Evolutionary conservation across 2,888 invertebrate species (phyloP), one percentile per base, ranked within the genome.

Genomic region (Sericinus montela): DNA sequence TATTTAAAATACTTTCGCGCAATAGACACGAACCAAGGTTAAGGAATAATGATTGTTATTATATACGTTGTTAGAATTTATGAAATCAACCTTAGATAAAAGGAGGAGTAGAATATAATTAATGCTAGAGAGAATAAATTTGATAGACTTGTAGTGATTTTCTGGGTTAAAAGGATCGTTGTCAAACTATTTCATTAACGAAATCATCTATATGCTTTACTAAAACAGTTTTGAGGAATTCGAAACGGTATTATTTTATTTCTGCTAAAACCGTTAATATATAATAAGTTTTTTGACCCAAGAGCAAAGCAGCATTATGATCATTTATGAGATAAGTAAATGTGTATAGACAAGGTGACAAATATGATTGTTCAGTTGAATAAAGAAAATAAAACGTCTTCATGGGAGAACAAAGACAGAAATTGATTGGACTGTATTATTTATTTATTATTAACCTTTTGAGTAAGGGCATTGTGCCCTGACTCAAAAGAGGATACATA

Each of bases 1-100:
- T 60, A 57, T 55, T 55, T 57, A 56, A 62, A 57, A 53, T 55
- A 64, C 63, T 61, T 61, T 62, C 59, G 61, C 61, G 55, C 60
- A 55, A 60, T 53, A 48, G 48, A 45, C 46, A 35, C 10, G 25
- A 35, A 39, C 29, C 49, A 50, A 45, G 49, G 49, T 50, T 39
- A 40, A 44, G 39, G 6, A 39, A 23, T 49, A 23, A 44, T 49
- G 40, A 49, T n/a, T 45, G 35, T 41, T 40, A 45, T 45, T 45
- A 44, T 19, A 19, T 2, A 32, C 39, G 42, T 11, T 25, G 32
- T 48, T 14, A 10, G 37, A 15, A 23, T 34, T 35, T 34, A 44
- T 39, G 35, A 49, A 25, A 25, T 25, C 25, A 8, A 6, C 7
- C 41, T 36, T 8, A 15, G 19, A 14, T 28, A 32, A 25, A 15